A percentile compares a stretch with the other conserved stretches of the same genome.
phyloP scores from a whole-genome alignment of 2,888 invertebrate genomes.

The Iphiclides podalirius region DNA sequence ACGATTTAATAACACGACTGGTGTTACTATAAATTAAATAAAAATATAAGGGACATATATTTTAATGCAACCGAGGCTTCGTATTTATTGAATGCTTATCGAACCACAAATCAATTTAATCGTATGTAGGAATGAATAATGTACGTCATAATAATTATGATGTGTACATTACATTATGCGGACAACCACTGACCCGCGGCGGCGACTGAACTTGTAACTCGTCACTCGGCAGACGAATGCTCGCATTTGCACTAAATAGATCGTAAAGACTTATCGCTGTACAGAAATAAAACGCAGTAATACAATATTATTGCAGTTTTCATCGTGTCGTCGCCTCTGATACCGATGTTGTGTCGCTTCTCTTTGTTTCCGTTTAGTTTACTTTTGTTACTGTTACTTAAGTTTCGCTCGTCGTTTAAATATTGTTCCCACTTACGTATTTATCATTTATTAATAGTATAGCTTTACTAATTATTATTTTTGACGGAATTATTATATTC shows the following conservation, averaged over 20 bases:
- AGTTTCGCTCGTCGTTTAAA: no score
- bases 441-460: no score
- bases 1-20: no score
- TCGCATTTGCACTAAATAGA: constrained; percentile 20
- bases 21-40: no score
- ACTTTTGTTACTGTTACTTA: no score
- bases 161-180: background rate
- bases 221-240: constrained; percentile 22
- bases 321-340: constrained; percentile 22
- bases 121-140: background rate
- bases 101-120: no score
- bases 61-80: no score
- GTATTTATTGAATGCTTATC: no score
- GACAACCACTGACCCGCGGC: constrained; percentile 4
- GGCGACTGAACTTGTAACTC: constrained; percentile 10
- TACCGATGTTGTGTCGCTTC: constrained; percentile 24
- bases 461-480: no score
- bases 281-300: constrained; percentile 25
- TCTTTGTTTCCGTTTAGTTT: constrained; percentile 16
- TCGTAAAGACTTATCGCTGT: constrained; percentile 18
- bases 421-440: no score
- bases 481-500: no score
- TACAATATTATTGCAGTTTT: constrained; percentile 20
- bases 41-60: no score
- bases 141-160: background rate